Base-by-base conservation (phyloP, 2,888 invertebrate species). In the Pelosia muscerda region DNA sequence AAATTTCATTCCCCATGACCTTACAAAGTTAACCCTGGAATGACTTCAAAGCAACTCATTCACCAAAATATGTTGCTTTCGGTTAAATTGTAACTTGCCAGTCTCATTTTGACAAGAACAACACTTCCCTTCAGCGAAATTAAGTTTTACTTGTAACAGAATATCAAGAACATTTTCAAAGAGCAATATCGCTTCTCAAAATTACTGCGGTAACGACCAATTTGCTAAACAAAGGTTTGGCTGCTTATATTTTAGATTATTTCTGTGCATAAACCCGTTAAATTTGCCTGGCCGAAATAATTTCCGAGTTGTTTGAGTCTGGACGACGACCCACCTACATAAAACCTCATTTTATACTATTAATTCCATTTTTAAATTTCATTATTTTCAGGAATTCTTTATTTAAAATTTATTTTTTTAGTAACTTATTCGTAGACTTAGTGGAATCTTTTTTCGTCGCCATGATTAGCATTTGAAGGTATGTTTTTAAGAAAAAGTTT, bases 201-300 rank as follows among this genome's bases (percentile, higher is more conserved):
- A 73, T 81, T 82, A 81, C 84, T 83, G 81, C 75, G 72, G 67
- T 85, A 88, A 88, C 82, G 81, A 78, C 83, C 87, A 88, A 86
- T 88, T 88, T 84, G 68, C 72, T 72, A 70, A 76, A 83, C 85
- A 86, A 85, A 84, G 79, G 79, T 76, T 77, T 75, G 63, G 67
- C 49, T 75, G 78, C 80, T 84, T 77, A 77, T 83, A 85, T 87
- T 86, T 79, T 71, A 60, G 63, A 63, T 63, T 69, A 68, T 73
- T 66, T 26, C 68, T 71, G 70, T 68, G 65, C 62, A 66, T 34
- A 55, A 66, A 38, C 63, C 58, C 71, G 63, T 74, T 49, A 71
- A 78, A 74, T 58, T 78, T 71, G 55, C 58, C 55, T 55, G 57
- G 38, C 68, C 71, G 71, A 69, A 58, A 60, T 74, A 74, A 81